phyloP scores from a whole-genome alignment of 1,140 invertebrate species.

The Leucophenga varia region DNA sequence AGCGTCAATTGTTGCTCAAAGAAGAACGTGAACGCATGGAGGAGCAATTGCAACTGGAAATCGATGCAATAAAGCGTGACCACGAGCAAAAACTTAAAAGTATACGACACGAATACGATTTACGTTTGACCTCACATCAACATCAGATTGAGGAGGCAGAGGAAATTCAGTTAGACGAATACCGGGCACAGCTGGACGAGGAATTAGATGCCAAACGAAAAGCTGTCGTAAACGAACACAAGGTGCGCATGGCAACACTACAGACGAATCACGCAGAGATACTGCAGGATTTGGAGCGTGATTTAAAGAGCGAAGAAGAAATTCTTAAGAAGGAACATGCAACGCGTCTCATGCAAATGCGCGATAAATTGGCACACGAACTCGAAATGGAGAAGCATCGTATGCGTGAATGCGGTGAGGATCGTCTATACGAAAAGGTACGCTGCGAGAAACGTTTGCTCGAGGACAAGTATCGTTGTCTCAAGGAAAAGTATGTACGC shows the following conservation, averaged over 20 bases:
- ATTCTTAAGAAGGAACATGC: slow-evolving; percentile 67
- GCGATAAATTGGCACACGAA: slow-evolving; percentile 64
- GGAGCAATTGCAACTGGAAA: slow-evolving; percentile 42
- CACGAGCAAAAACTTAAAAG: slow-evolving; percentile 57
- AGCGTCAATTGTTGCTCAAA: slow-evolving; percentile 25
- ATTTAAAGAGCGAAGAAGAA: slow-evolving; percentile 64
- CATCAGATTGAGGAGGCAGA: slow-evolving; percentile 60
- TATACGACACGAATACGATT: slow-evolving; percentile 58
- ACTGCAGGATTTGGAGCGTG: slow-evolving; percentile 62
- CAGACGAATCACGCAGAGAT: slow-evolving; percentile 59
- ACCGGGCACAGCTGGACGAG: slow-evolving; percentile 43
- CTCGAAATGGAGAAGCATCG: slow-evolving; percentile 59
- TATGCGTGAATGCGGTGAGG: slow-evolving; percentile 54
- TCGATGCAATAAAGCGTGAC: slow-evolving; percentile 47
- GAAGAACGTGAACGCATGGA: slow-evolving; percentile 29
- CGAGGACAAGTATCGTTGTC: slow-evolving; percentile 75
- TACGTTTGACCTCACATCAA: slow-evolving; percentile 59
- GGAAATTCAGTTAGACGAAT: slow-evolving; percentile 44
- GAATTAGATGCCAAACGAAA: slow-evolving; percentile 57
- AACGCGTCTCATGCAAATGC: slow-evolving; percentile 63
- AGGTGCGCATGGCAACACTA: slow-evolving; percentile 57
- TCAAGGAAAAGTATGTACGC: slow-evolving; percentile 80
- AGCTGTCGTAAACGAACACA: slow-evolving; percentile 58
- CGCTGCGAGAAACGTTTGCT: slow-evolving; percentile 71
- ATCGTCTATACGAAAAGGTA: slow-evolving; percentile 65